phyloP scores from a whole-genome alignment of 2,888 invertebrate genomes.

The Apeira syringaria region DNA sequence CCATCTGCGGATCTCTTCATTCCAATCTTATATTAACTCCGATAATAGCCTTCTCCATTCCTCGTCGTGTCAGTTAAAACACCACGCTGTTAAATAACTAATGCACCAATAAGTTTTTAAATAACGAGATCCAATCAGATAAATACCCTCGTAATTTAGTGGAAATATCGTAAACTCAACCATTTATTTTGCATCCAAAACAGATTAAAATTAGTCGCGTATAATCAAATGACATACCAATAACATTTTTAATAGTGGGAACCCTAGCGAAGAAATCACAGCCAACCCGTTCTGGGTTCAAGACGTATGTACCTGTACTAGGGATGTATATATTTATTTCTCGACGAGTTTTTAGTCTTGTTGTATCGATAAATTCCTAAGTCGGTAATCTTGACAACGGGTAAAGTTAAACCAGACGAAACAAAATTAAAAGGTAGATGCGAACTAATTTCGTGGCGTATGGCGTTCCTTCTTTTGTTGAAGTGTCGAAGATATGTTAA shows the following conservation, averaged over 20 bases:
- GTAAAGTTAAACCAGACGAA: conserved; percentile 84
- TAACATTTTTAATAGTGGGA: conserved; percentile 29
- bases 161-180: conserved; percentile 9
- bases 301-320: neutral
- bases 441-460: conserved; percentile 79
- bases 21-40: no score
- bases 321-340: conserved; percentile 76
- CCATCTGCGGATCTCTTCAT: no score
- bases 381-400: conserved; percentile 81
- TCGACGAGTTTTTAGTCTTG: conserved; percentile 74
- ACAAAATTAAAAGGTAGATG: conserved; percentile 81
- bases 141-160: conserved; percentile 3
- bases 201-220: conserved; percentile 15
- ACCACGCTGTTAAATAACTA: no score
- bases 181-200: conserved; percentile 17
- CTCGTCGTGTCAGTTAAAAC: no score
- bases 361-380: conserved; percentile 81
- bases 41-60: no score
- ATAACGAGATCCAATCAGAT: conserved; percentile 16
- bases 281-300: conserved; percentile 59
- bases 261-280: conserved; percentile 69
- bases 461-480: conserved; percentile 55
- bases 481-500: conserved; percentile 26
- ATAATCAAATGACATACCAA: conserved; percentile 14
- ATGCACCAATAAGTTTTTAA: no score